Percentiles rank a stretch among this genome's conserved stretches.
Conservation (phyloP, 2,113 vertebrate species). For the Orientallactaga bullata region DNA sequence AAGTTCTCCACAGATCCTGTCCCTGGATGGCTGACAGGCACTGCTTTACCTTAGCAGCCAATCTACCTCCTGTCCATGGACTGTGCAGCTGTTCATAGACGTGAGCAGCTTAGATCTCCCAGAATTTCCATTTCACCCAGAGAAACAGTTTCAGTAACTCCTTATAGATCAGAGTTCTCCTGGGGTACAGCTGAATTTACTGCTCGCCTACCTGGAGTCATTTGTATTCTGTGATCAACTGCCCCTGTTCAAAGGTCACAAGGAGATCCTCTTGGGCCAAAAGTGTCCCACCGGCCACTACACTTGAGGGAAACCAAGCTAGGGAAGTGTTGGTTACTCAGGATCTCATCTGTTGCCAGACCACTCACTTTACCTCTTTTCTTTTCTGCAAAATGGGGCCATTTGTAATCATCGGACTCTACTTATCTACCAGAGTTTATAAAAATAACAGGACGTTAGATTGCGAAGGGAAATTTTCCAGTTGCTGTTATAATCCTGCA, state of each 20-base stretch:
- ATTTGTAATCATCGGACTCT: neutral
- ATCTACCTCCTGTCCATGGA: neutral
- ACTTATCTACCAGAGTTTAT: neutral
- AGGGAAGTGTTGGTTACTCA: neutral
- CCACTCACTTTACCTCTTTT: neutral
- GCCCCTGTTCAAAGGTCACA: neutral
- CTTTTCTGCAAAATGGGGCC: neutral
- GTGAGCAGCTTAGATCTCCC: neutral
- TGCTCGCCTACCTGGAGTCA: neutral
- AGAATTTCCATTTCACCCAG: neutral
- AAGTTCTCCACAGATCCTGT: neutral
- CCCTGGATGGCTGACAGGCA: neutral
- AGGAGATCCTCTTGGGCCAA: neutral
- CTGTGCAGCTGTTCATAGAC: neutral
- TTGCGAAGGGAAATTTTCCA: neutral
- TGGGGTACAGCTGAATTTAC: neutral
- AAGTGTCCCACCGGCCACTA: neutral
- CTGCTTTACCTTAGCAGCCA: neutral
- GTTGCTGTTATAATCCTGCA: neutral
- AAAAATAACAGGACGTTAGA: neutral
- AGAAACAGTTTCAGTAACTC: neutral
- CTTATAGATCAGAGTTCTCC: neutral
- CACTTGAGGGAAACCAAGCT: neutral
- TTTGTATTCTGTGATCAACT: neutral
- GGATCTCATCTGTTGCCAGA: neutral